These are phyloP conservation scores for Capreolus pygargus DNA, from an alignment of 2,113 vertebrate species.

Conservation along the genomic window DNA sequence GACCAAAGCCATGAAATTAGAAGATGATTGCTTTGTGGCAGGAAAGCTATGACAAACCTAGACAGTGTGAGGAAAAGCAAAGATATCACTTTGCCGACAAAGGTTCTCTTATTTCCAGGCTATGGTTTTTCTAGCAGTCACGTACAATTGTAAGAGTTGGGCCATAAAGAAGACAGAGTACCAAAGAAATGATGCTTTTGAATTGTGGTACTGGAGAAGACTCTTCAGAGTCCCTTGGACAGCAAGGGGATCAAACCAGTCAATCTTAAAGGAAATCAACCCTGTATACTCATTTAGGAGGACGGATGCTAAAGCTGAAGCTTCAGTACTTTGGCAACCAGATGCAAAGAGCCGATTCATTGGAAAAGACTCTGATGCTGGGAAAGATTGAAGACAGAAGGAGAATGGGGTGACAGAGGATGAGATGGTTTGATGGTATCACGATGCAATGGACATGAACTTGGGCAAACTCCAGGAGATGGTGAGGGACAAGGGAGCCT, in stretches of 20 bases:
- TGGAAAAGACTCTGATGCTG: not conserved
- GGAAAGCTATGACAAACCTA: not conserved
- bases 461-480: not conserved
- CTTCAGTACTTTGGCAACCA: not conserved
- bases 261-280: not conserved
- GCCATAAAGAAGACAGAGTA: not conserved
- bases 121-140: not conserved
- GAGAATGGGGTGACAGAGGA: not conserved
- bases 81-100: not conserved
- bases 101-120: fast-evolving
- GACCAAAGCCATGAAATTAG: not conserved
- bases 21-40: not conserved
- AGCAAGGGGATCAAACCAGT: not conserved
- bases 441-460: not conserved
- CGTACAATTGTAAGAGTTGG: not conserved
- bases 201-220: not conserved
- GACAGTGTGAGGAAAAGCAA: not conserved
- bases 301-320: not conserved
- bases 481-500: not conserved
- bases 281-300: not conserved
- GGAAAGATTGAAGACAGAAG: not conserved
- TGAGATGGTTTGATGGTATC: not conserved
- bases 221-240: not conserved
- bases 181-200: not conserved
- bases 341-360: not conserved